These are phyloP conservation scores for Gouania willdenowi DNA, from an alignment of 2,797 vertebrate species.

Conservation along the genomic window DNA sequence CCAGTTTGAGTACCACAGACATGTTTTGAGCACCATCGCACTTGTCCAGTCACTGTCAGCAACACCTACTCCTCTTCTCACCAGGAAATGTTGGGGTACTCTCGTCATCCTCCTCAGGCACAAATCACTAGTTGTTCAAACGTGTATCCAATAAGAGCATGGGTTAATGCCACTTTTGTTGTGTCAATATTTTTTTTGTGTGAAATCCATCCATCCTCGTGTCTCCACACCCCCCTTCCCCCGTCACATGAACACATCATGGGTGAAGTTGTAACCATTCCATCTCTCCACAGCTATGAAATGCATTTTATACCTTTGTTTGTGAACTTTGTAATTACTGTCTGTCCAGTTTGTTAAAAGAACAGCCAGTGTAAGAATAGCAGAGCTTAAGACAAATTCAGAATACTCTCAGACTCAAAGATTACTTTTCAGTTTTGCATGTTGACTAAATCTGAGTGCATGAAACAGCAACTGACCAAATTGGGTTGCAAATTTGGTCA, in stretches of 20 bases:
- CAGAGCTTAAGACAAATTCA: slow-evolving; percentile 20
- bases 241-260: slow-evolving; percentile 3
- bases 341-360: slow-evolving; percentile 11
- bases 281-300: slow-evolving; percentile 41
- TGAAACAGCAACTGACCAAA: no score
- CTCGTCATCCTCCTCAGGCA: slow-evolving; percentile 17
- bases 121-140: slow-evolving; percentile 44
- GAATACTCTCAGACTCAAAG: background rate
- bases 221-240: slow-evolving; percentile 34
- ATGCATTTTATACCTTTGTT: background rate
- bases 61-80: slow-evolving; percentile 3
- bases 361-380: slow-evolving; percentile 26
- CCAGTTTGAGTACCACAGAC: no score
- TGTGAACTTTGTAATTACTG: slow-evolving; percentile 20
- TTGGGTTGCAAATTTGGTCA: no score
- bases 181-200: slow-evolving; percentile 18
- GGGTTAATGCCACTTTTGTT: slow-evolving; percentile 24
- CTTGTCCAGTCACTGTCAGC: slow-evolving; percentile 26
- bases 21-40: slow-evolving; percentile 31
- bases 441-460: no score
- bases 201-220: slow-evolving; percentile 6
- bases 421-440: no score
- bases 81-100: slow-evolving; percentile 12
- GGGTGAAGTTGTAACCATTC: slow-evolving; percentile 13
- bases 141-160: slow-evolving; percentile 35